Base-by-base conservation (phyloP, 1,140 invertebrate species). In the Schmidtea mediterranea region DNA sequence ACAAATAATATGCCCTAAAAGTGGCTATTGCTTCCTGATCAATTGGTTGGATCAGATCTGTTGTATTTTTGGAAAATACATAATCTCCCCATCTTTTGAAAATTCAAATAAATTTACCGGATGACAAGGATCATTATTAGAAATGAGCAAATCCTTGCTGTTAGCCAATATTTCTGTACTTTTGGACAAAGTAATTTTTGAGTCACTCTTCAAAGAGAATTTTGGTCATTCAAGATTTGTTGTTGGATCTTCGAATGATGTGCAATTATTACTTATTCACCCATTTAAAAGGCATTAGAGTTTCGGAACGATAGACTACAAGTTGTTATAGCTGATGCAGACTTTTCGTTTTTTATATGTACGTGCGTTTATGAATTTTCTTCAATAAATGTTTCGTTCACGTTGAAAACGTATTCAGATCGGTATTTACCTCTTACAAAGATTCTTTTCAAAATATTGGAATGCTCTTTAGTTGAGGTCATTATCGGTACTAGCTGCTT, bases 401-500 rank as follows among this genome's bases (percentile, higher is more conserved):
- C 49, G 43, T 52, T 55, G 41, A 53, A 52, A 13, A 53, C 48
- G 46, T 55, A 50, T 48, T 54, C 45, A 12, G 43, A 12, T 13
- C 5, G 10, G 26, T 52, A 54, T 10, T 49, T 49, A 12, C 49
- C 51, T 41, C 51, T 38, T 18, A 40, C 43, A 19, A 52, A 45
- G 24, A 52, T 49, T 41, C 26, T 36, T 16, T 40, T 46, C 22
- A 55, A 32, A 32, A 32, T 32, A 10, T 39, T n/a, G 13, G 50
- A 53, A 63, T 49, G 57, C 41, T 55, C 49, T 50, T 56, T 54
- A 26, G 59, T 57, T 52, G 58, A 52, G 47, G 53, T 53, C 24
- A n/a, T 46, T 48, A 58, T 67, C 59, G 41, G 55, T 55, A 43
- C 58, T 58, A 48, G 55, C 58, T 52, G 56, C 54, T 54, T 66